Conservation (phyloP, 1,140 invertebrate species). For the Bombus vancouverensis region DNA sequence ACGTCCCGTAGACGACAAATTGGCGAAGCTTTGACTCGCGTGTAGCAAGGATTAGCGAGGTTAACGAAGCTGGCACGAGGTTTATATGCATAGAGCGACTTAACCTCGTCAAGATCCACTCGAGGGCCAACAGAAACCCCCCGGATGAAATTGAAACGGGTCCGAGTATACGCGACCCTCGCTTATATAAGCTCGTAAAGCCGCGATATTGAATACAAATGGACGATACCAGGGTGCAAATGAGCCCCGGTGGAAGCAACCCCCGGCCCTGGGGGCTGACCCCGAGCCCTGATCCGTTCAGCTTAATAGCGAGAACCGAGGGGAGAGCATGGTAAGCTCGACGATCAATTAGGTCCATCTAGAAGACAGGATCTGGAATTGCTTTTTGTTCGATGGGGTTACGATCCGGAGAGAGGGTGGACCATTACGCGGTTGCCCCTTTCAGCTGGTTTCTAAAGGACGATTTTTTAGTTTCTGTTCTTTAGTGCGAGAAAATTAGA, state of each 20-base stretch:
- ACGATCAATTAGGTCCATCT: slow-evolving; percentile 65
- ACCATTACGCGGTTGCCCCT: not conserved
- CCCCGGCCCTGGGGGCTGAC: slow-evolving; percentile 54
- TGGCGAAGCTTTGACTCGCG: slow-evolving; percentile 16
- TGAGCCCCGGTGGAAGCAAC: slow-evolving; percentile 72
- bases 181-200: slow-evolving; percentile 81
- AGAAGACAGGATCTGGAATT: slow-evolving; percentile 45
- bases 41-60: slow-evolving; percentile 48
- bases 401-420: not conserved
- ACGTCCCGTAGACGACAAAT: slow-evolving; percentile 17
- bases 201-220: slow-evolving; percentile 83
- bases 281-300: slow-evolving; percentile 56
- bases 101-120: slow-evolving; percentile 80
- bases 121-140: slow-evolving; percentile 68
- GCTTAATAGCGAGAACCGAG: slow-evolving; percentile 57
- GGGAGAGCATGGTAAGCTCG: slow-evolving; percentile 57
- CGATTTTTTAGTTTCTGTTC: too few species aligned
- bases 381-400: slow-evolving; percentile 41
- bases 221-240: slow-evolving; percentile 79
- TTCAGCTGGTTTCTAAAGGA: not conserved
- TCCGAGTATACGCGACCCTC: slow-evolving; percentile 63
- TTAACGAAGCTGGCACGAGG: slow-evolving; percentile 54
- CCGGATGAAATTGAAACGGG: slow-evolving; percentile 79
- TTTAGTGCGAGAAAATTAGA: not conserved
- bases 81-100: slow-evolving; percentile 75